Evolutionary conservation across 2,113 vertebrate species (phyloP).

Genomic region (Thamnophis sirtalis): DNA sequence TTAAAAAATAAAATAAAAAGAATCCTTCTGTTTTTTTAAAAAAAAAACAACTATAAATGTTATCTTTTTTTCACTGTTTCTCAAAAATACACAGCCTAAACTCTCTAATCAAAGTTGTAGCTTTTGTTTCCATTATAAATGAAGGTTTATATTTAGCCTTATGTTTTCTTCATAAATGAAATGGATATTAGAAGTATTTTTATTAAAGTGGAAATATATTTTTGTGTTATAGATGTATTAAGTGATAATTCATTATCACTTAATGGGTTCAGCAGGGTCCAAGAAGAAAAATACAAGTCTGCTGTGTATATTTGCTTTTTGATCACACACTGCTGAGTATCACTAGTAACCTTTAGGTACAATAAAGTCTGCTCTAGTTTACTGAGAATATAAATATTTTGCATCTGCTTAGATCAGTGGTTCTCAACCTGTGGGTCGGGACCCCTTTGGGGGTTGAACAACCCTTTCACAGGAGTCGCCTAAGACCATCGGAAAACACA

Average conservation of each 20-base stretch:
- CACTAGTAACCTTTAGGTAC: not conserved
- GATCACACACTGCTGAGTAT: not conserved
- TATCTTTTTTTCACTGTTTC: conserved; percentile 42
- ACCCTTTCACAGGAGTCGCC: too few relatives aligned
- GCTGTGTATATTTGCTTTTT: not conserved
- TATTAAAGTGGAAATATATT: conserved; percentile 72
- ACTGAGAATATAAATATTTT: not conserved
- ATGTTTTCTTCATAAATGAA: conserved; percentile 62
- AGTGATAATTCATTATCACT: conserved; percentile 64
- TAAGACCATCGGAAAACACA: too few relatives aligned
- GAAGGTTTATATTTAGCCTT: not conserved
- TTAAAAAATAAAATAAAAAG: not conserved
- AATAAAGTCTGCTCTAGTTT: not conserved
- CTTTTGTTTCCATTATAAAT: not conserved
- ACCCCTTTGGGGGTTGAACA: too few relatives aligned
- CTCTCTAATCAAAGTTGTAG: conserved; percentile 50
- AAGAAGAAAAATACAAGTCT: not conserved
- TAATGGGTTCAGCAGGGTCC: not conserved
- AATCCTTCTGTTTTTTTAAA: not conserved
- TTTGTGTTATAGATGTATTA: conserved; percentile 64
- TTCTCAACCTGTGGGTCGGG: too few relatives aligned
- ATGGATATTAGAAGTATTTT: conserved; percentile 65
- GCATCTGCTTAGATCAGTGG: not conserved
- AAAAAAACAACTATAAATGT: not conserved
- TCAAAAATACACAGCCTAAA: conserved; percentile 21